phyloP scores from a whole-genome alignment of 2,888 invertebrate genomes.

The Ariolimax columbianus region DNA sequence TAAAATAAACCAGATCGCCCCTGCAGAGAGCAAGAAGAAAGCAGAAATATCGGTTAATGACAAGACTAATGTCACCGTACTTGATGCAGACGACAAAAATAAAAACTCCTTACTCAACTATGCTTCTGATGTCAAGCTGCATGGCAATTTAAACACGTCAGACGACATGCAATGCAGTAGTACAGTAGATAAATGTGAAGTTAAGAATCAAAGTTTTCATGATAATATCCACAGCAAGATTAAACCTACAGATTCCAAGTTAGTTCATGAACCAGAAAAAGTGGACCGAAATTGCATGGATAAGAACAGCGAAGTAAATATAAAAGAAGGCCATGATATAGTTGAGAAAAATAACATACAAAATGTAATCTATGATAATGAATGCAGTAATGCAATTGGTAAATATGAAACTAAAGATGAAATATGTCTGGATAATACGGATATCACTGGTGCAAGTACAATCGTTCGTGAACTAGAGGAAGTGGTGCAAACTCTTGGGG shows the following conservation, averaged over 20 bases:
- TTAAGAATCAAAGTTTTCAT: background rate
- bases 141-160: background rate
- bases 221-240: background rate
- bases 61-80: background rate
- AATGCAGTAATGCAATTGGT: no score
- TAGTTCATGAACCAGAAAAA: background rate
- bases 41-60: background rate
- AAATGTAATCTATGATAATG: no score
- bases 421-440: no score
- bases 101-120: background rate
- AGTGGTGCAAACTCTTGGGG: background rate
- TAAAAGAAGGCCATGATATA: no score
- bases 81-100: background rate
- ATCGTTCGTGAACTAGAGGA: background rate
- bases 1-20: constrained; percentile 32
- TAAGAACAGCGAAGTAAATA: no score
- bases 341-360: no score
- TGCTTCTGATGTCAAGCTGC: background rate
- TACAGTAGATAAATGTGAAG: background rate
- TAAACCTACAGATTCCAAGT: background rate
- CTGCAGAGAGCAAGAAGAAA: background rate
- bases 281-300: no score
- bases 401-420: no score
- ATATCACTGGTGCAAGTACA: no score
- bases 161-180: background rate